Evolutionary conservation across 92 coral and sea anemone genomes (phyloP), one percentile per base, ranked within the genome.

Genomic region (Epizoanthus ramosus): DNA sequence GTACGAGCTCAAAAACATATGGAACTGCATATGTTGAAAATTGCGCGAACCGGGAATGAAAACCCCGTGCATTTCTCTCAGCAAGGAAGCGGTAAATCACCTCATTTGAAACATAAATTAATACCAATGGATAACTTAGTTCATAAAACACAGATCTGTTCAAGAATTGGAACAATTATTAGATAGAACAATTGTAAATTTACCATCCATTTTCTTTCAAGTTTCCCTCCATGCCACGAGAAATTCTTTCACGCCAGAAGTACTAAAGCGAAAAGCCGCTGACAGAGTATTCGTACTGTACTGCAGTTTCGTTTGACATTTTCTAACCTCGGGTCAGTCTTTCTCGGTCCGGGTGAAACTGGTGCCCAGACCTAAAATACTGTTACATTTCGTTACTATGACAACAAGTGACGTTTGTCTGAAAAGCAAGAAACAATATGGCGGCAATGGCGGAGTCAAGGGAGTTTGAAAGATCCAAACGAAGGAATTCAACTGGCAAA

Each of bases 191-290:
- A 68, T 65, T 58, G 71, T 80, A 71, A 68, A 64, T 88, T 87
- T 84, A 93, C 97, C 97, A 93, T 86, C 97, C 97, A 86, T 91
- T 91, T 85, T 93, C 94, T 89, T 91, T 91, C 88, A 93, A 91
- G 91, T 91, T 91, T 91, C 93, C 94, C 91, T 93, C 97, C 97
- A 93, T 93, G 94, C 97, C 97, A 93, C 97, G 95, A 93, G 94
- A 85, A 91, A 91, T 87, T 91, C 97, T 93, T 91, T 90, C 87
- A 91, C 92, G 85, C 91, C 35, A 74, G 74, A 73, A 59, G 53
- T 79, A 33, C 89, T 86, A 63, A 73, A 54, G 14, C 22, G 82
- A 69, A 21, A 13, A 8, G 47, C 87, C 74, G 82, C 71, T 77
- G 82, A 63, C 82, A 33, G 31, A 37, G 52, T 60, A 76, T 61